Evolutionary conservation across 1,140 invertebrate species (phyloP), one percentile per base, ranked within the genome.

Genomic region (Temnothorax longispinosus): DNA sequence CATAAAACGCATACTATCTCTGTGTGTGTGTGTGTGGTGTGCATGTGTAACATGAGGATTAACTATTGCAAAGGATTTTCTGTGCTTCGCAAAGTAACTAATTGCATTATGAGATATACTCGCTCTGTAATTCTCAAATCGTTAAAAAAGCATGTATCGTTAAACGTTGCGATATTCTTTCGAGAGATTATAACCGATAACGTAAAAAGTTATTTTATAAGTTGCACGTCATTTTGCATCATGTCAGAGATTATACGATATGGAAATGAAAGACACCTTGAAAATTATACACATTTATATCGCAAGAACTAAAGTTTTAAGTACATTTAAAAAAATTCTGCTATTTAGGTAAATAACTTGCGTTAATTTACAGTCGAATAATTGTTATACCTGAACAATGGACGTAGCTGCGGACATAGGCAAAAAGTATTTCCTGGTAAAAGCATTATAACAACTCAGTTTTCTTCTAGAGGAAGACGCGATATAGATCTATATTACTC

Each of bases 11-110:
- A 67, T 71, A 41, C 21, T 8, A 21, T 41, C 6, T 21, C 13
- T 18, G 41, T 21, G 11, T 13, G 13, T 32, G 27, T 32, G 7
- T 13, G 13, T 32, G 58, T 32, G 7, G 67, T 50, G 21, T n/a
- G n/a, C 1, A n/a, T 15, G 15, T 62, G 60, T n/a, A 54, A 21
- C 35, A 5, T 38, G n/a, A 54, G 77, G 47, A 81, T 81, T 81
- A 81, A 80, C 77, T 80, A 56, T 80, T 56, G 52, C 47, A 80
- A 54, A 81, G 47, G 44, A 81, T 69, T 81, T 81, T 56, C 52
- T 27, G 47, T 54, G 77, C 27, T 56, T 10, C n/a, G 13, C 15
- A 5, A 81, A 69, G 11, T 69, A 81, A 69, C 35, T 11, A 69
- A 71, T 69, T 81, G 58, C 8, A 69, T 50, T 38, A 67, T 32